Evolutionary conservation across 1,140 invertebrate genomes (phyloP).

Genomic region (Riptortus pedestris): DNA sequence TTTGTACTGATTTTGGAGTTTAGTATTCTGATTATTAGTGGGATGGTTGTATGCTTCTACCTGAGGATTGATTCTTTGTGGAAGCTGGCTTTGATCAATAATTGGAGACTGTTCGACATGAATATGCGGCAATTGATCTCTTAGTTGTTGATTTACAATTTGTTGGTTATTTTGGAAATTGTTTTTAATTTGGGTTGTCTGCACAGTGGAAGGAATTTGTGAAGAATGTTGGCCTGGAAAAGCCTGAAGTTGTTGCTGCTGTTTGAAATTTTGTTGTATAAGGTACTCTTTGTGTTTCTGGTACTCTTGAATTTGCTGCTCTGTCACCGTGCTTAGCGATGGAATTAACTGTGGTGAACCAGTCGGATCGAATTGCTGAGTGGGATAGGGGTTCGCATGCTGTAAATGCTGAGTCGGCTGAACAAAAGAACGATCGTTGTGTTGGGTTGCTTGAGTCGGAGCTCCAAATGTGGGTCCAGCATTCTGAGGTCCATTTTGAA

Average conservation of each 20-base stretch:
- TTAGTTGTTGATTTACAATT: slow-evolving; percentile 24
- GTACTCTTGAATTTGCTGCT: slow-evolving; percentile 34
- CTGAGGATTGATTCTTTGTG: slow-evolving; percentile 19
- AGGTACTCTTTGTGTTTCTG: slow-evolving; percentile 39
- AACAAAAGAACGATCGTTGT: not conserved
- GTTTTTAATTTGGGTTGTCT: not conserved
- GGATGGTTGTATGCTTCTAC: not conserved
- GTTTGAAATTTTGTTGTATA: slow-evolving; percentile 35
- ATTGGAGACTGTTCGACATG: slow-evolving; percentile 22
- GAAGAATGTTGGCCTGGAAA: not conserved
- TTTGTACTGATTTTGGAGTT: not conserved
- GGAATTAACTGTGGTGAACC: not conserved
- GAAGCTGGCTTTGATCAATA: slow-evolving; percentile 24
- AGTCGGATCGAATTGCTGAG: not conserved
- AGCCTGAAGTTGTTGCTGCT: slow-evolving; percentile 25
- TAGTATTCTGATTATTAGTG: not conserved
- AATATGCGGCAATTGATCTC: slow-evolving; percentile 20
- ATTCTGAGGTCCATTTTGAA: not conserved
- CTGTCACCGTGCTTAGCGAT: not conserved
- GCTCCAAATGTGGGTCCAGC: not conserved
- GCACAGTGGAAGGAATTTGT: not conserved
- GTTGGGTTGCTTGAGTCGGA: not conserved
- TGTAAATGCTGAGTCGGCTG: not conserved
- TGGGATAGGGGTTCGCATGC: too few species aligned
- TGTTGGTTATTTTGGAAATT: slow-evolving; percentile 20